Base-by-base conservation (phyloP, 2,888 invertebrate species). In the Polyommatus iphigenia region DNA sequence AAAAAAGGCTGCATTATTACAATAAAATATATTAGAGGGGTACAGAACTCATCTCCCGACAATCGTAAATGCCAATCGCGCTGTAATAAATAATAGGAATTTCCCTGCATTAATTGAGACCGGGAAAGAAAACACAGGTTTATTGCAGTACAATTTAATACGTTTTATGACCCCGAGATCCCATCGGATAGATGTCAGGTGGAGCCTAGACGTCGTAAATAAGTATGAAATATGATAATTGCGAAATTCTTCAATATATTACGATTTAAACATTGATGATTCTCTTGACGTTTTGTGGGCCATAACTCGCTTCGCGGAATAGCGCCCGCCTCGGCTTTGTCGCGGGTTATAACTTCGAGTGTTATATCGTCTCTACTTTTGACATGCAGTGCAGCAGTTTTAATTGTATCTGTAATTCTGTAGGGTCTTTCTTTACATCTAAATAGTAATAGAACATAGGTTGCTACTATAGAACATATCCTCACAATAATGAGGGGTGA, bases 151-250 rank as follows among this genome's bases (percentile, higher is more conserved):
- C 84, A 87, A 89, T 88, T 89, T 90, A 67, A 89, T 91, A 86
- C 89, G 86, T 89, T 93, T 93, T 93, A 92, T 90, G 89, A 87
- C 87, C 89, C 85, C 86, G 86, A 86, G 87, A 89, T 89, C 89
- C 88, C 86, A 85, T 87, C 81, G 89, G 91, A 92, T 93, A 90
- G 91, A 90, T 87, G 92, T 91, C 92, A 86, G 89, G 86, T 87
- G 87, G 82, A 86, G 89, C 91, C 92, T 94, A 94, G 93, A 90
- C 90, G 87, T 93, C 94, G 93, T 94, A 94, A 94, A 94, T 90
- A 91, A 88, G 88, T 90, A 91, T 93, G 93, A 94, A 93, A 92
- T 94, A 94, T 94, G 93, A 93, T 94, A 93, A 94, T 94, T 94
- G 93, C 93, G 86, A 93, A 93, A 93, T 93, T 93, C 93, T 93